phyloP scores from a whole-genome alignment of 30 jellyfish, hydroid and myxozoan genomes.

The Rhopilema esculentum region DNA sequence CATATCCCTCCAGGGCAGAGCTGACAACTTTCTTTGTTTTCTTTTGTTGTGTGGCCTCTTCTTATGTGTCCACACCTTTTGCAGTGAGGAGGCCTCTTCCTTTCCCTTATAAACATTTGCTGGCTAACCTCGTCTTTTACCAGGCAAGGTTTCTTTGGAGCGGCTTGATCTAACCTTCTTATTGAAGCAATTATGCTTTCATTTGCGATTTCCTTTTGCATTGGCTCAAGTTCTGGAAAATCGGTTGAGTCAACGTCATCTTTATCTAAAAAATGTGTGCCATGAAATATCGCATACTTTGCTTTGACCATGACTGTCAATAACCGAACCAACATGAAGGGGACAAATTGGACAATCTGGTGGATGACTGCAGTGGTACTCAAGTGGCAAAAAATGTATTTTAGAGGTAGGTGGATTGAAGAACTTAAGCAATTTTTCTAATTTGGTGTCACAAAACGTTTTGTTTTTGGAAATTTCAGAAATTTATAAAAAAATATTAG shows the following conservation, averaged over 20 bases:
- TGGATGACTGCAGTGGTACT: background rate
- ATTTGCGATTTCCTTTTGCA: background rate
- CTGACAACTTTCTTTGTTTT: no score
- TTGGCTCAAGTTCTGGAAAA: background rate
- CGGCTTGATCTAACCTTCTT: background rate
- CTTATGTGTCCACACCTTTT: background rate
- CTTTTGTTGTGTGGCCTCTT: no score
- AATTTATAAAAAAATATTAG: background rate
- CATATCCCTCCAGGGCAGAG: no score
- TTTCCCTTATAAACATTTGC: background rate
- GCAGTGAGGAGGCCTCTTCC: background rate
- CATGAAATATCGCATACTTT: background rate
- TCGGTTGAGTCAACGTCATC: background rate
- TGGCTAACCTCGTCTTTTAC: background rate
- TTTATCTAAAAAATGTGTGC: background rate
- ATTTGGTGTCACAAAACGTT: no score
- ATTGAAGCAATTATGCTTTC: background rate
- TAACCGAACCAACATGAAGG: background rate
- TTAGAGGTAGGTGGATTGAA: no score
- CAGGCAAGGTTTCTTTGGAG: background rate
- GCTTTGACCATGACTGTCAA: background rate
- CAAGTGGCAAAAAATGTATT: background rate
- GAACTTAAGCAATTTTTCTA: no score
- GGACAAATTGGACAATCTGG: slow-evolving; percentile 3
- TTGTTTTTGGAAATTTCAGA: background rate